Evolutionary conservation across 2,888 invertebrate genomes (phyloP).

Genomic region (Drosophila siamana): DNA sequence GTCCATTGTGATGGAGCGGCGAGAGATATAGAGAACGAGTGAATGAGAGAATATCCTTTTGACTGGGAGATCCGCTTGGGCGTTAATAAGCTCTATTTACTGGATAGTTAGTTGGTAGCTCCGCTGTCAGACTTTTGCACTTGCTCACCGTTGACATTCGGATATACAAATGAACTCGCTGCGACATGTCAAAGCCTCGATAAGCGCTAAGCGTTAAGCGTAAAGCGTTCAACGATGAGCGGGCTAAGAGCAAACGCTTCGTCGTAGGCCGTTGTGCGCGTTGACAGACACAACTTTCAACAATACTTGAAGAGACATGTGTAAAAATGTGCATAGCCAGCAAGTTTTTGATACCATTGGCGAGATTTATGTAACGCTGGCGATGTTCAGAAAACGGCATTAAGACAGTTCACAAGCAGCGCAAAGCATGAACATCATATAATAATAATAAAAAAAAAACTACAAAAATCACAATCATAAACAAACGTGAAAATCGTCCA

Average conservation of each 20-base stretch:
- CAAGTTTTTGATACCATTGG: slow-evolving; percentile 71
- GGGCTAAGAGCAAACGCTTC: slow-evolving; percentile 35
- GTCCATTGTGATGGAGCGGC: slow-evolving; percentile 87
- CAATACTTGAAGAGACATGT: slow-evolving; percentile 60
- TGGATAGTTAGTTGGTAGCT: not conserved
- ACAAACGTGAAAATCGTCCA: slow-evolving; percentile 54
- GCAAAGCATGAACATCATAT: slow-evolving; percentile 29
- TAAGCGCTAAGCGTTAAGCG: slow-evolving; percentile 12
- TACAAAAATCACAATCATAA: slow-evolving; percentile 21
- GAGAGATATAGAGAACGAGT: slow-evolving; percentile 7
- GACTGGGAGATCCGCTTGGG: not conserved
- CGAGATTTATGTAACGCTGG: slow-evolving; percentile 74
- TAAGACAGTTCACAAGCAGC: slow-evolving; percentile 43
- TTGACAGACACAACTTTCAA: slow-evolving; percentile 48
- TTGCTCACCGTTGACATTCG: slow-evolving; percentile 78
- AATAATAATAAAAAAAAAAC: slow-evolving; percentile 9
- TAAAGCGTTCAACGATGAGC: slow-evolving; percentile 29
- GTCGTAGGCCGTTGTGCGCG: slow-evolving; percentile 32
- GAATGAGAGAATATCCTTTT: slow-evolving; percentile 35
- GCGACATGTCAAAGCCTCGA: slow-evolving; percentile 56
- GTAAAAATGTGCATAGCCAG: slow-evolving; percentile 78
- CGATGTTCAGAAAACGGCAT: slow-evolving; percentile 49
- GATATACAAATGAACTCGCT: slow-evolving; percentile 63
- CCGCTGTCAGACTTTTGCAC: slow-evolving; percentile 60
- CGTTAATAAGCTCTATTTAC: slow-evolving; percentile 1